These are phyloP conservation scores for Chalcosyrphus nemorum DNA, from an alignment of 2,888 invertebrate species.

Conservation along the genomic window DNA sequence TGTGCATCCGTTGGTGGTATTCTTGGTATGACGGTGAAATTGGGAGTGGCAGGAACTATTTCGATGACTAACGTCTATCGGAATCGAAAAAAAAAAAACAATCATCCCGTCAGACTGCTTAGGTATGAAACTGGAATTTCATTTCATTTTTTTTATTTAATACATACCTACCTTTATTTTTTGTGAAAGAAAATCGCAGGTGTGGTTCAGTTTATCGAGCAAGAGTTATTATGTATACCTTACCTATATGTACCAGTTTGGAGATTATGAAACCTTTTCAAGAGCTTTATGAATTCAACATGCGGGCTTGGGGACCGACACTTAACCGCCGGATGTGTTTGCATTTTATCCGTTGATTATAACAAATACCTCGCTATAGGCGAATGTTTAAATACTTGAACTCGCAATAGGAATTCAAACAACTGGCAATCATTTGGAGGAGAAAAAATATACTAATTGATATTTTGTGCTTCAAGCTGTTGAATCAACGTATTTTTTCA, in stretches of 20 bases:
- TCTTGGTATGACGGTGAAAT: not conserved
- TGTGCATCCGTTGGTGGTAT: conserved; percentile 51
- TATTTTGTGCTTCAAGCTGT: no score
- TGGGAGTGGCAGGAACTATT: conserved; percentile 51
- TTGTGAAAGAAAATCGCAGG: conserved; percentile 33
- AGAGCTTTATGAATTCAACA: conserved; percentile 16
- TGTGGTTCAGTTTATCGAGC: conserved; percentile 29
- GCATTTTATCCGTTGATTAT: conserved; percentile 19
- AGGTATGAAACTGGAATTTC: conserved; percentile 36
- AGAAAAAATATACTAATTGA: no score
- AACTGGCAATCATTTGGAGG: not conserved
- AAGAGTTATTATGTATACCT: no score
- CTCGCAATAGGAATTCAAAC: conserved; percentile 4
- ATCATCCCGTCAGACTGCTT: conserved; percentile 15
- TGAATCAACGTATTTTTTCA: no score
- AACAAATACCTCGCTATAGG: not conserved
- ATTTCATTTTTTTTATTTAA: not conserved
- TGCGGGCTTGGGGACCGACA: not conserved
- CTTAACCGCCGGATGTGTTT: conserved; percentile 47
- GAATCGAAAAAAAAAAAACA: conserved; percentile 26
- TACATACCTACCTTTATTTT: not conserved
- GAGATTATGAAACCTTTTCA: conserved; percentile 29
- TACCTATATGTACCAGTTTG: conserved; percentile 28
- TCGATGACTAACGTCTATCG: conserved; percentile 33
- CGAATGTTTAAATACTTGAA: conserved; percentile 21